phyloP scores from a whole-genome alignment of 2,888 invertebrate genomes.

The Euphydryas editha region DNA sequence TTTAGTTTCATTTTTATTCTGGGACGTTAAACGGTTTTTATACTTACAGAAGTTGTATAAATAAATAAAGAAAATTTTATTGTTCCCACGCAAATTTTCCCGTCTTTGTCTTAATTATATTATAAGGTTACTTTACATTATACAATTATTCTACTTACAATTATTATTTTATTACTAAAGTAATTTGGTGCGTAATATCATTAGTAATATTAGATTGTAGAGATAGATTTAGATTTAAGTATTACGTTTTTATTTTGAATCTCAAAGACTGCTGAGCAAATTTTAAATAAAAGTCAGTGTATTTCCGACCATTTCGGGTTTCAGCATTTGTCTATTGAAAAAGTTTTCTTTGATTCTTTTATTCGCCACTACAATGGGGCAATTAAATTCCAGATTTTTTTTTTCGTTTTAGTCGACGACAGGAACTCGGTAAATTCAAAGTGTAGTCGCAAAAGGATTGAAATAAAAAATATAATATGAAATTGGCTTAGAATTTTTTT shows the following conservation, averaged over 20 bases:
- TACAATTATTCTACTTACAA: too few relatives aligned
- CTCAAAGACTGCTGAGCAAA: background rate
- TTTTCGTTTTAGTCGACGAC: slow-evolving; percentile 16
- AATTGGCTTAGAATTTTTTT: background rate
- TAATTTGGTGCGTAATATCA: too few relatives aligned
- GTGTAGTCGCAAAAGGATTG: slow-evolving; percentile 11
- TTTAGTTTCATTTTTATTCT: background rate
- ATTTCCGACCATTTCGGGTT: slow-evolving; percentile 26
- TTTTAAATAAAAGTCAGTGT: slow-evolving; percentile 14
- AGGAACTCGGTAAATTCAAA: slow-evolving; percentile 21
- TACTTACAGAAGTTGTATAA: too few relatives aligned
- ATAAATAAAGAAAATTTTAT: too few relatives aligned
- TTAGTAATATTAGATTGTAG: too few relatives aligned
- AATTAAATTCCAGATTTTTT: slow-evolving; percentile 30
- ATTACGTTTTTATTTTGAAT: background rate
- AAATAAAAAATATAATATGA: background rate
- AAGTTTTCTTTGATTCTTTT: slow-evolving; percentile 25
- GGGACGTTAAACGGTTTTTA: too few relatives aligned
- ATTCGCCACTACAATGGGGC: slow-evolving; percentile 29
- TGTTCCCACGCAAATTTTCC: too few relatives aligned
- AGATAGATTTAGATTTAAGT: background rate
- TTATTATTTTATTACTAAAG: too few relatives aligned
- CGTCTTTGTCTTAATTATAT: too few relatives aligned
- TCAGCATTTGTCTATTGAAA: slow-evolving; percentile 31
- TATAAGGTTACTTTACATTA: too few relatives aligned